Evolutionary conservation across 2,888 invertebrate genomes (phyloP).

Genomic region (Endomychus coccineus): DNA sequence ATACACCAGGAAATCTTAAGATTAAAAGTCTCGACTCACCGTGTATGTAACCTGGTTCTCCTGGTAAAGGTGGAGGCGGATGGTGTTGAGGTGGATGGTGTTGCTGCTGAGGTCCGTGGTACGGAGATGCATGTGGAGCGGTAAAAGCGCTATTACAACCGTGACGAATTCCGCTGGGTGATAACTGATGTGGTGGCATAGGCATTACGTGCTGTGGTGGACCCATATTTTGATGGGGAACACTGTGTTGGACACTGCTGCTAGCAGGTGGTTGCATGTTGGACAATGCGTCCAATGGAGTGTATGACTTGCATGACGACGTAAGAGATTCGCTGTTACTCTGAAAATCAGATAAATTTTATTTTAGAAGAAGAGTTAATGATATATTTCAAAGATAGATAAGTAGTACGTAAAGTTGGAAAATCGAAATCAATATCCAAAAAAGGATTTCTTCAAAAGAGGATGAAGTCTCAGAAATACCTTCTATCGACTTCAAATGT

Average conservation of each 20-base stretch:
- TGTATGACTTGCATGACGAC: conserved; percentile 58
- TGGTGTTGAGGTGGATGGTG: conserved; percentile 37
- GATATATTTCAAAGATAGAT: too few relatives aligned
- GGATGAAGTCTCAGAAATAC: too few relatives aligned
- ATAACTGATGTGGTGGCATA: conserved; percentile 37
- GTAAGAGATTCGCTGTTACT: conserved; percentile 26
- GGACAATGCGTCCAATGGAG: conserved; percentile 74
- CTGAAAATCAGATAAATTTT: conserved; percentile 18
- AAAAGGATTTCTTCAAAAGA: too few relatives aligned
- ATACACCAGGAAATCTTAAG: background rate
- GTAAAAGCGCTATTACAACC: conserved; percentile 58
- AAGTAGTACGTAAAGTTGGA: too few relatives aligned
- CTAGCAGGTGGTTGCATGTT: conserved; percentile 80
- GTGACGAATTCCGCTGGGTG: conserved; percentile 44
- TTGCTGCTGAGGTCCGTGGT: conserved; percentile 32
- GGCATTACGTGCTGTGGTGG: conserved; percentile 38
- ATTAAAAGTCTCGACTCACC: conserved; percentile 34
- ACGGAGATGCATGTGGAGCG: conserved; percentile 46
- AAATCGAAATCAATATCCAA: too few relatives aligned
- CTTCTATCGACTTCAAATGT: too few relatives aligned
- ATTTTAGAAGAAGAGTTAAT: too few relatives aligned
- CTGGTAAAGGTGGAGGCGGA: conserved; percentile 29
- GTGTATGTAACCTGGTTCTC: conserved; percentile 38
- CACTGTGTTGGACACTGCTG: conserved; percentile 37
- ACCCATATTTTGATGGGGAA: conserved; percentile 30